These are phyloP conservation scores for Apis cerana DNA, from an alignment of 1,140 invertebrate species.

Conservation along the genomic window DNA sequence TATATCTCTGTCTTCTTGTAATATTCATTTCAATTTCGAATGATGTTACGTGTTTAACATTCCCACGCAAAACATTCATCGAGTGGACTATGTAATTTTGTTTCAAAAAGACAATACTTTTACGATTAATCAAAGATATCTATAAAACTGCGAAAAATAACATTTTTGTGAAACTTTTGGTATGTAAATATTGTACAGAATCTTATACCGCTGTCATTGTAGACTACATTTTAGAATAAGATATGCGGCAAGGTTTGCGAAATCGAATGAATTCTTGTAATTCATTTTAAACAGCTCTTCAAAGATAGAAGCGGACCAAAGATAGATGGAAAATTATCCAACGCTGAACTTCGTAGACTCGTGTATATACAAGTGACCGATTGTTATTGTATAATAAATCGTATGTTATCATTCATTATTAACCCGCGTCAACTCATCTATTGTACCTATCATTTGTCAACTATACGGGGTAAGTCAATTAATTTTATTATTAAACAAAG, in stretches of 20 bases:
- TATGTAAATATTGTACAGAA: conserved; percentile 47
- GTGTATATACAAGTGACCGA: conserved; percentile 32
- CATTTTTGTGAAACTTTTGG: background rate
- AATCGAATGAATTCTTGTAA: conserved; percentile 28
- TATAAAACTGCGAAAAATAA: background rate
- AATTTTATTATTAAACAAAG: too few relatives aligned
- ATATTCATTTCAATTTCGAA: background rate
- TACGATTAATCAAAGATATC: background rate
- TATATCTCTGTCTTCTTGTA: background rate
- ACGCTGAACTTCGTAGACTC: conserved; percentile 30
- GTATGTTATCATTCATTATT: conserved; percentile 21
- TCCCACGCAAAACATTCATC: background rate
- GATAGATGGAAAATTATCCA: conserved; percentile 37
- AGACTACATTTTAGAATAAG: conserved; percentile 28
- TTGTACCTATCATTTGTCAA: background rate
- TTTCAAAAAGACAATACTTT: background rate
- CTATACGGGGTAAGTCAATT: background rate
- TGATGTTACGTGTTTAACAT: too few relatives aligned
- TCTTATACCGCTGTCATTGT: conserved; percentile 35
- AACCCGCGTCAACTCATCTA: background rate
- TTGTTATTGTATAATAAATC: conserved; percentile 50
- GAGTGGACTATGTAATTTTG: background rate
- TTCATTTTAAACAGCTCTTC: conserved; percentile 36
- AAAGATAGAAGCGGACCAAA: conserved; percentile 53
- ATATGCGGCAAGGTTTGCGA: background rate